Evolutionary conservation across 2,113 vertebrate species (phyloP).

Genomic region (Fukomys damarensis): DNA sequence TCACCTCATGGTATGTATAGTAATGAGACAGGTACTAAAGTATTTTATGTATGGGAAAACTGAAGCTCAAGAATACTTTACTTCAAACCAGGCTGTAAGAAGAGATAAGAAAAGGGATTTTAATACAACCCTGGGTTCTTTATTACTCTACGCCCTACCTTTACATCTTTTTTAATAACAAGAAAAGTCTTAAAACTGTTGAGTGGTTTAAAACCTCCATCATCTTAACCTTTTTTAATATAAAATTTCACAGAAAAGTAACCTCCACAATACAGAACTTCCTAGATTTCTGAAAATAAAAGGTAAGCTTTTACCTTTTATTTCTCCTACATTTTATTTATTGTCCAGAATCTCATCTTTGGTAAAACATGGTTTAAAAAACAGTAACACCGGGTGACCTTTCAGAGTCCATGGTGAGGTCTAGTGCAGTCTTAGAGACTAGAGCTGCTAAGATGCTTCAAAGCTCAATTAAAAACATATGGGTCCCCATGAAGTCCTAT

Average conservation of each 20-base stretch:
- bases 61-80: constrained; percentile 12
- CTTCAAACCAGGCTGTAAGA: background rate
- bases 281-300: constrained; percentile 23
- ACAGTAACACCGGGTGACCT: background rate
- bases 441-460: background rate
- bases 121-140: background rate
- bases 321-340: constrained; percentile 40
- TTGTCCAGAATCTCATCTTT: background rate
- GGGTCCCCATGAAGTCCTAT: background rate
- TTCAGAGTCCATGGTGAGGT: background rate
- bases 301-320: background rate
- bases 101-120: background rate
- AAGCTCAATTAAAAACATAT: background rate
- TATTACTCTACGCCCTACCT: background rate
- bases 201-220: constrained; percentile 45
- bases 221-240: constrained; percentile 49
- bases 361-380: background rate
- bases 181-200: background rate
- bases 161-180: background rate
- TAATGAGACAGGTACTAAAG: background rate
- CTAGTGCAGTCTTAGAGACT: background rate
- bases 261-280: background rate
- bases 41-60: constrained; percentile 25
- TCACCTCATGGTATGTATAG: background rate
- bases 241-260: constrained; percentile 33